Conservation (phyloP, 2,797 vertebrate genomes). For the Onychomys leucogaster region DNA sequence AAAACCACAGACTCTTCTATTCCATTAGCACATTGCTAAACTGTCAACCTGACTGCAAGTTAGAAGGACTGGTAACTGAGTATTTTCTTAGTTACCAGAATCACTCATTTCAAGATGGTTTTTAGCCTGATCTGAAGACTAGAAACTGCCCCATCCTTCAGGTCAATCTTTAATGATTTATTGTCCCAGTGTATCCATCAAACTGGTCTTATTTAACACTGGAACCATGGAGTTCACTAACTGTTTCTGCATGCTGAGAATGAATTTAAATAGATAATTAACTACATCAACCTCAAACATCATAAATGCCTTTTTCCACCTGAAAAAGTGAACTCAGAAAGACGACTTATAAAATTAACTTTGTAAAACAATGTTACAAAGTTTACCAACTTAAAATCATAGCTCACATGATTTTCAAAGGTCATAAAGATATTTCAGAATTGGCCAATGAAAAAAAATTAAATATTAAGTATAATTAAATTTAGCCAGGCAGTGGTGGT, state of each 20-base stretch:
- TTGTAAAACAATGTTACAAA: not conserved
- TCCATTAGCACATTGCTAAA: not conserved
- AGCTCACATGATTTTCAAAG: not conserved
- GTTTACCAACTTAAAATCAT: not conserved
- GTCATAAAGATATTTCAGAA: not conserved
- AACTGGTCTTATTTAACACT: not conserved
- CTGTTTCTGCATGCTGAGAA: not conserved
- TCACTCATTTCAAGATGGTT: not conserved
- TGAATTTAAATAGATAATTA: slow-evolving; percentile 13
- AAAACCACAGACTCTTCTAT: not conserved
- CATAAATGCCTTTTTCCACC: not conserved
- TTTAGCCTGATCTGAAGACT: not conserved
- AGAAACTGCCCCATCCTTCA: not conserved
- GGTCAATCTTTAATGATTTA: not conserved
- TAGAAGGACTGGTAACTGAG: not conserved
- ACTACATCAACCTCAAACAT: not conserved
- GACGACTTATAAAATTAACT: not conserved
- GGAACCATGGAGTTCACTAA: not conserved
- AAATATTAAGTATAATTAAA: not conserved
- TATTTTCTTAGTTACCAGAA: not conserved
- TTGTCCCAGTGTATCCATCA: not conserved
- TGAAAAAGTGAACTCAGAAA: slow-evolving; percentile 25
- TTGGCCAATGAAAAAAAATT: not conserved
- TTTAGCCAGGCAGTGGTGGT: not conserved
- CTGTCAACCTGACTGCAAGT: not conserved